These are phyloP conservation scores for Myiopsitta monachus DNA, from an alignment of 2,113 vertebrate genomes.

Conservation along the genomic window DNA sequence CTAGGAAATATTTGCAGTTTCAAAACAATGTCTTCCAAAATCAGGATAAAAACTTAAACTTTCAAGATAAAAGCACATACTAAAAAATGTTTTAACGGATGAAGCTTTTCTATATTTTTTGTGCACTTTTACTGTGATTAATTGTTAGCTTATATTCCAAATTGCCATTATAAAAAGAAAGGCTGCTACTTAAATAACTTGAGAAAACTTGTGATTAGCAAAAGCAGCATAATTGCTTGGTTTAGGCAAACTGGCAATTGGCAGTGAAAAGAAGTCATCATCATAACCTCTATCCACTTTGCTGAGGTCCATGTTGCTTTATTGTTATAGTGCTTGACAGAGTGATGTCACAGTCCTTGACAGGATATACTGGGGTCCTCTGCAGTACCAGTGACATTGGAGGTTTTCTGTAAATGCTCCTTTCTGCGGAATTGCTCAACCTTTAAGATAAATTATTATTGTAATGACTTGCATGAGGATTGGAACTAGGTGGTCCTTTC, in stretches of 20 bases:
- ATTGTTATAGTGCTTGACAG: fast-evolving
- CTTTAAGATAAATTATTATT: background rate
- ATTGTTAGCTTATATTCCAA: background rate
- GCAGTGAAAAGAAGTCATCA: background rate
- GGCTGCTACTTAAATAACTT: background rate
- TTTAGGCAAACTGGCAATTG: background rate
- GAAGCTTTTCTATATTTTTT: background rate
- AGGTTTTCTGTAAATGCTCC: background rate
- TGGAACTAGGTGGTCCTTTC: background rate
- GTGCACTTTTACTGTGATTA: background rate
- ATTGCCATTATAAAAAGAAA: background rate
- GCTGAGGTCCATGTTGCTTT: background rate
- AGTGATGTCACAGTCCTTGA: background rate
- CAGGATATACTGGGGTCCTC: no score
- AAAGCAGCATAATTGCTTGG: background rate
- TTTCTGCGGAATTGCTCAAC: background rate
- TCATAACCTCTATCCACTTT: background rate
- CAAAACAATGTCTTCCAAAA: background rate
- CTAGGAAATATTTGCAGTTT: background rate
- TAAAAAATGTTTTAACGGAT: background rate
- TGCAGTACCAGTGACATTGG: background rate
- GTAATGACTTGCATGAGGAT: background rate
- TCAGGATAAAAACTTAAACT: background rate
- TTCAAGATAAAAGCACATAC: background rate
- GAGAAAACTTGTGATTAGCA: background rate